Base-by-base conservation (phyloP, 2,113 vertebrate genomes). In the Alethe castanea region DNA sequence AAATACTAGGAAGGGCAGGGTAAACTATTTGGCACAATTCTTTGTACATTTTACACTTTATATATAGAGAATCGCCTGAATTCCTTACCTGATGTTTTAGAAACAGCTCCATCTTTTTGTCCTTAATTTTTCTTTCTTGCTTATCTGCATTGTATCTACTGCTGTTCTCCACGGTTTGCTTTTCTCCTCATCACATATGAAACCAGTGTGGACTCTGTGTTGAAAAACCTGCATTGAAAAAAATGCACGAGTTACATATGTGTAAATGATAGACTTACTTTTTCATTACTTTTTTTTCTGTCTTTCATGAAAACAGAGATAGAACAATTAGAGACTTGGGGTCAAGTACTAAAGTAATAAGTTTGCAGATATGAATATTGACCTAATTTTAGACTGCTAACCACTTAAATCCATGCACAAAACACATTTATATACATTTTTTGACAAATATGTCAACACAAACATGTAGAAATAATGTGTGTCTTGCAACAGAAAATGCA, bases 61-160 rank as follows among this genome's bases (percentile, higher is more conserved):
- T 29, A 60, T 8, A 65, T 28, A 57, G 3, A 64, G 31, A 91
- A 90, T 73, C 29, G 71, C 3, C 18, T 69, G 14, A 82, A 72
- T 78, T 65, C 14, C 94, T 96, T 95, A 97, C 97, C 96, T 82
- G 70, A 28, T 18, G 23, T 94, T 82, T 94, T 56, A 95, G 77
- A 57, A 86, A 56, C 31, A 35, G 78, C 31, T 86, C 67, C 11
- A 18, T 83, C 83, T 73, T 91, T 90, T 48, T 14, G 13, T 87
- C 67, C 48, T 61, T 93, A 77, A 36, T 57, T 83, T 93, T 82
- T 89, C 44, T 48, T 96, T 59, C 76, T 94, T 94, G 60, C 15
- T 92, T 64, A 65, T 80, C 67, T 84, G 66, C 3, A 10, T 82
- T 1, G 3, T 33, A 48, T 81, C 74, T 81, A 77, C 54, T 73